These are phyloP conservation scores for Python bivittatus DNA, from an alignment of 2,113 vertebrate genomes.

Conservation along the genomic window DNA sequence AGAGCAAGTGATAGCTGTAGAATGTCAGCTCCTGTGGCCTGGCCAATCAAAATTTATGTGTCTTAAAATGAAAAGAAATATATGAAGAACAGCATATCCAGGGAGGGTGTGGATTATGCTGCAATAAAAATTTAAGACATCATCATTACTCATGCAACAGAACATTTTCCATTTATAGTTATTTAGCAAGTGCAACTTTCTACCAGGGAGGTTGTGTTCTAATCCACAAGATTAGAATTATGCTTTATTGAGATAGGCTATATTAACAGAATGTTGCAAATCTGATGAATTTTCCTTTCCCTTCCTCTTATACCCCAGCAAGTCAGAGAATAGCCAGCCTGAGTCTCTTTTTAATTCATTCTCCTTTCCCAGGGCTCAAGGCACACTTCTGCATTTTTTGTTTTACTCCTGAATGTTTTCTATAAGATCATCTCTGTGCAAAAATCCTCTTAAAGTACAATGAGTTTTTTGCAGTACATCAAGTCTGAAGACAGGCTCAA, in stretches of 20 bases:
- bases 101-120: background rate
- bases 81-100: background rate
- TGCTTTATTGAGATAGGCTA: background rate
- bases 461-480: too few relatives aligned
- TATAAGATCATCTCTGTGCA: background rate
- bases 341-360: background rate
- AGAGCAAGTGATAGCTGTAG: background rate
- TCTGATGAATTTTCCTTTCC: background rate
- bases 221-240: background rate
- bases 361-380: background rate
- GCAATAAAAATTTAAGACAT: background rate
- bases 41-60: background rate
- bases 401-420: background rate
- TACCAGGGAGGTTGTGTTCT: background rate
- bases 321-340: background rate
- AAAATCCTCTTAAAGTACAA: background rate
- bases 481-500: background rate
- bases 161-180: background rate
- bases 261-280: background rate
- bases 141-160: background rate
- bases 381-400: too few relatives aligned
- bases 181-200: background rate
- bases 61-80: background rate
- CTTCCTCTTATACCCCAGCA: background rate
- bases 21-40: background rate